These are phyloP conservation scores for Callosobruchus maculatus DNA, from an alignment of 2,888 invertebrate genomes.

Conservation along the genomic window DNA sequence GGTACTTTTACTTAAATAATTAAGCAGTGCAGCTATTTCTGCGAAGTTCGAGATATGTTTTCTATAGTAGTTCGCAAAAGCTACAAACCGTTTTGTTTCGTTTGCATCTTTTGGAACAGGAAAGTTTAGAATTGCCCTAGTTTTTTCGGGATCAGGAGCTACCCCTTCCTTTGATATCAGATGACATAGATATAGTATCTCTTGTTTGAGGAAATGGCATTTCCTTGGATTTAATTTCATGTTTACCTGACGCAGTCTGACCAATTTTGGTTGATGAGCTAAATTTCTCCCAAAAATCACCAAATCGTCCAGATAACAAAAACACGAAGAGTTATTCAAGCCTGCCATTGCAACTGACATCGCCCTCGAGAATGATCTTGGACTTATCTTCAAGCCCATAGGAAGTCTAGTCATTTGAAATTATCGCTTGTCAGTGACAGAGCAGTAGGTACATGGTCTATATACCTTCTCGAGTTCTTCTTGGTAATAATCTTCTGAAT, in stretches of 20 bases:
- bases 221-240: slow-evolving; percentile 28
- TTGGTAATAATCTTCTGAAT: too few species aligned
- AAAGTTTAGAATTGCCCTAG: slow-evolving; percentile 26
- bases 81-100: slow-evolving; percentile 36
- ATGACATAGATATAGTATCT: slow-evolving; percentile 43
- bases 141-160: slow-evolving; percentile 39
- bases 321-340: too few species aligned
- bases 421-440: too few species aligned
- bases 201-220: slow-evolving; percentile 36
- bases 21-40: slow-evolving; percentile 32
- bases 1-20: slow-evolving; percentile 28
- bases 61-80: slow-evolving; percentile 34
- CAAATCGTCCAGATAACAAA: too few species aligned
- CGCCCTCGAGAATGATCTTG: too few species aligned
- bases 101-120: slow-evolving; percentile 31
- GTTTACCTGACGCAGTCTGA: not conserved
- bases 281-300: too few species aligned
- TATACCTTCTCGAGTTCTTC: too few species aligned
- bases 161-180: slow-evolving; percentile 23
- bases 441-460: too few species aligned
- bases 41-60: slow-evolving; percentile 28
- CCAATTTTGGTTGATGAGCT: too few species aligned
- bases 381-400: too few species aligned
- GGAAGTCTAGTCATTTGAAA: too few species aligned
- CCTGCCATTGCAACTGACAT: too few species aligned